Conservation (phyloP, 1,140 invertebrate genomes). For the Brachionus rubens region DNA sequence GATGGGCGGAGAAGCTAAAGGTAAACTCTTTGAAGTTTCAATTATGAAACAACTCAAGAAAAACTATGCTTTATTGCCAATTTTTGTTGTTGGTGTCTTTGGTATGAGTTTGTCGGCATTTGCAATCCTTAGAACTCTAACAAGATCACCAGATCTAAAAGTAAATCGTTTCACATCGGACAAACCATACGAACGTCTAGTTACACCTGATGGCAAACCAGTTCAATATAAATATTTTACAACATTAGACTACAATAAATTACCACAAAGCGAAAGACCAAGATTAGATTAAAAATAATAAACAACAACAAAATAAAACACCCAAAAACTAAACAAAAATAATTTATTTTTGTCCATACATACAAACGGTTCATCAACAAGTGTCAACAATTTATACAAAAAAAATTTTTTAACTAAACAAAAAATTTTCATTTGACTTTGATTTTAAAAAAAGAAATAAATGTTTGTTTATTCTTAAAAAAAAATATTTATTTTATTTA, state of each 20-base stretch:
- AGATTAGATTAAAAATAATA: background rate
- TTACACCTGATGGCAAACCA: slow-evolving; percentile 37
- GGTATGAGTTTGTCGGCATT: slow-evolving; percentile 23
- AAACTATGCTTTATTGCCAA: slow-evolving; percentile 30
- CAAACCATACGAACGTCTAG: slow-evolving; percentile 41
- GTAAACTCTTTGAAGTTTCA: slow-evolving; percentile 36
- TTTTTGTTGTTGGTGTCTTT: slow-evolving; percentile 18
- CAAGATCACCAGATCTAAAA: slow-evolving; percentile 26
- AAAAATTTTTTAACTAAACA: no score
- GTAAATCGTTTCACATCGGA: background rate
- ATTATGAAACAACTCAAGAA: slow-evolving; percentile 33
- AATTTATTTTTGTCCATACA: no score
- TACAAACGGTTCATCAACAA: no score
- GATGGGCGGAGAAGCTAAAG: slow-evolving; percentile 46
- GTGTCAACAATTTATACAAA: no score
- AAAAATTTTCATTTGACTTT: no score
- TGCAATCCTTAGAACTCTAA: slow-evolving; percentile 31
- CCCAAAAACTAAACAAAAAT: no score
- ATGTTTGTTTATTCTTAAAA: no score
- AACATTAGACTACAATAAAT: slow-evolving; percentile 30
- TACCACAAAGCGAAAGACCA: slow-evolving; percentile 3
- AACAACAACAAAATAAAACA: background rate
- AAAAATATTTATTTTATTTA: no score
- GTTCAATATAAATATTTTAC: slow-evolving; percentile 45
- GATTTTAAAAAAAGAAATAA: no score